A percentile compares a stretch with the other conserved stretches of the same genome.
Evolutionary conservation across 2,888 invertebrate genomes (phyloP).

Genomic region (Coecobrya sp.): DNA sequence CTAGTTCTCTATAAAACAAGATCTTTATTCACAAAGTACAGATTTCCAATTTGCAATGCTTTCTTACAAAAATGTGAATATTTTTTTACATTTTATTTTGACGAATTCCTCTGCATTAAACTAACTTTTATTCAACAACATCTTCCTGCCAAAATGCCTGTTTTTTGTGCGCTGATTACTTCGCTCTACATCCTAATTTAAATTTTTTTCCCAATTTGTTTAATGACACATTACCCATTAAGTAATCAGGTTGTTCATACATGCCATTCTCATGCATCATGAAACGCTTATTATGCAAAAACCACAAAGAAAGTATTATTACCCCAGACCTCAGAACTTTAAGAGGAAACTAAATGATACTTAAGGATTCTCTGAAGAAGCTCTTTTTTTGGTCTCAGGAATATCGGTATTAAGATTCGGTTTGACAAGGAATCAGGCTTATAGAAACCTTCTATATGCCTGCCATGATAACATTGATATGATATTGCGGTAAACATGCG

Average conservation of each 20-base stretch:
- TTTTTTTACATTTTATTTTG: not conserved
- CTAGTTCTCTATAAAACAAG: not conserved
- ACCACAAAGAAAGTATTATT: not conserved
- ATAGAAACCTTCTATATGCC: too few relatives aligned
- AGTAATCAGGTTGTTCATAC: not conserved
- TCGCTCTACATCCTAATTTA: not conserved
- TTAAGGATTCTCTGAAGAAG: not conserved
- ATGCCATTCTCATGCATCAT: not conserved
- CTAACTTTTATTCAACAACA: not conserved
- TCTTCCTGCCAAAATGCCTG: not conserved
- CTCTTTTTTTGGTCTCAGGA: not conserved
- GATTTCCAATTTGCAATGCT: not conserved
- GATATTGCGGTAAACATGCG: not conserved
- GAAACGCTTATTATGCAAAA: not conserved
- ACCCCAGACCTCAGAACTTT: too few relatives aligned
- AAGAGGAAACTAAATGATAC: not conserved
- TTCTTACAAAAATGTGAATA: not conserved
- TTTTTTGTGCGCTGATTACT: not conserved
- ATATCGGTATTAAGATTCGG: not conserved
- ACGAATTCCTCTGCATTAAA: not conserved
- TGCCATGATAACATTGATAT: too few relatives aligned
- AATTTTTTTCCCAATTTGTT: slow-evolving; percentile 4
- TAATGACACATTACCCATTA: not conserved
- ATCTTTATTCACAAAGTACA: too few relatives aligned
- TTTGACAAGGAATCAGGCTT: too few relatives aligned